A percentile compares a stretch with the other conserved stretches of the same genome.
phyloP scores from a whole-genome alignment of 2,113 vertebrate species.

The Aphyosemion australe region DNA sequence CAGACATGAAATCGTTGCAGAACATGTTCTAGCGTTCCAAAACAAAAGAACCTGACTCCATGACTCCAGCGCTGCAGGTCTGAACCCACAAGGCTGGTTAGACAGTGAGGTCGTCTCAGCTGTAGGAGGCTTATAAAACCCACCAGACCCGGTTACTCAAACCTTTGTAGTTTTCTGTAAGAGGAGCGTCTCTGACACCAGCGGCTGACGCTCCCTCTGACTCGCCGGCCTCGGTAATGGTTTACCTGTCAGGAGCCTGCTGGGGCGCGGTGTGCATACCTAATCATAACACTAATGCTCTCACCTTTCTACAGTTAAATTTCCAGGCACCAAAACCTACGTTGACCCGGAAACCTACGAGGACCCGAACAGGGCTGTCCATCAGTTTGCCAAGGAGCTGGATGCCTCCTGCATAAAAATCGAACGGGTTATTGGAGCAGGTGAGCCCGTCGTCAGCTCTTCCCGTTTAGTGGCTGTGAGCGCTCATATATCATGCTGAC shows the following conservation, averaged over 20 bases:
- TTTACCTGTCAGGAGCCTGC: slow-evolving; percentile 74
- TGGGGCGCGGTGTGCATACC: slow-evolving; percentile 84
- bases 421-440: slow-evolving; percentile 97
- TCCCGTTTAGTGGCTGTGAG: slow-evolving; percentile 77
- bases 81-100: neutral
- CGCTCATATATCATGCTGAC: slow-evolving; percentile 89
- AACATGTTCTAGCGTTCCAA: too few species aligned
- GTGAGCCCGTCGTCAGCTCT: slow-evolving; percentile 82
- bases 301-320: slow-evolving; percentile 99
- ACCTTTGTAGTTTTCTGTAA: slow-evolving; percentile 26
- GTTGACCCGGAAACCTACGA: slow-evolving; percentile 99
- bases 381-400: slow-evolving; percentile 99
- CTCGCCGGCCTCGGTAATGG: slow-evolving; percentile 47
- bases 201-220: slow-evolving; percentile 45
- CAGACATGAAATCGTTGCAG: too few species aligned
- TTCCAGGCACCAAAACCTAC: slow-evolving; percentile 99
- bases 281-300: slow-evolving; percentile 94
- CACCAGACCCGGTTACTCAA: slow-evolving; percentile 23
- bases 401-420: slow-evolving; percentile 99
- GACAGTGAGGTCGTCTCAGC: slow-evolving; percentile 3
- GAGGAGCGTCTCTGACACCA: slow-evolving; percentile 41
- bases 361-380: slow-evolving; percentile 98
- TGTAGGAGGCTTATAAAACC: slow-evolving; percentile 26
- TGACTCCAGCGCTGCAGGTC: neutral
- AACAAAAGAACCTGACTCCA: neutral